Conservation (phyloP, 2,113 vertebrate genomes). For the Leptobrachium ailaonicum region DNA sequence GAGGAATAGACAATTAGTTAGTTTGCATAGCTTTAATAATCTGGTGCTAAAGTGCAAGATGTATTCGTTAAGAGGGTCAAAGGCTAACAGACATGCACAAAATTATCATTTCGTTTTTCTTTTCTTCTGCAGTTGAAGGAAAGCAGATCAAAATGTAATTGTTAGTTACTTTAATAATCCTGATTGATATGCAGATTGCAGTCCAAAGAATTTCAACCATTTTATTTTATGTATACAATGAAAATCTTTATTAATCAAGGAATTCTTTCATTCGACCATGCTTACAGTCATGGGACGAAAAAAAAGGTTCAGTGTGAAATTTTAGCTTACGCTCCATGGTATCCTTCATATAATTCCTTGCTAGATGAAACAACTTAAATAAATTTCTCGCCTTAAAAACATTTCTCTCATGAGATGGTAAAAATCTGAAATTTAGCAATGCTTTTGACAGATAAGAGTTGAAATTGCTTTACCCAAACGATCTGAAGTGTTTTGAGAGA, state of each 20-base stretch:
- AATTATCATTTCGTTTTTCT: constrained; percentile 4
- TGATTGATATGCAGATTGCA: neutral
- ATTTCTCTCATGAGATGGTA: too few relatives aligned
- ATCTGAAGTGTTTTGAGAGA: too few relatives aligned
- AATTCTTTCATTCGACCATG: too few relatives aligned
- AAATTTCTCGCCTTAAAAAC: too few relatives aligned
- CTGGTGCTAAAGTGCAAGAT: neutral
- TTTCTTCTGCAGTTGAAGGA: neutral
- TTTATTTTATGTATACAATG: neutral
- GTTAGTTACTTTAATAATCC: neutral
- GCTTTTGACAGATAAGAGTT: too few relatives aligned
- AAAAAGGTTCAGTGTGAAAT: too few relatives aligned
- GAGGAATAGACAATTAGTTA: constrained; percentile 14
- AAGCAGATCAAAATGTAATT: constrained; percentile 2
- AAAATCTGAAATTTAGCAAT: too few relatives aligned
- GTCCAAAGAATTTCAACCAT: neutral
- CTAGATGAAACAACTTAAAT: too few relatives aligned
- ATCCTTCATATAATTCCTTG: too few relatives aligned
- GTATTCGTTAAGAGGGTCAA: constrained; percentile 1
- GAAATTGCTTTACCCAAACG: too few relatives aligned
- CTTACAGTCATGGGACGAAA: too few relatives aligned
- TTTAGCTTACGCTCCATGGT: too few relatives aligned
- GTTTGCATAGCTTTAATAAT: constrained; percentile 25
- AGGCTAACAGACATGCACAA: constrained; percentile 14
- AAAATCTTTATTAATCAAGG: neutral